These are phyloP conservation scores for Corythornis vintsioides DNA, from an alignment of 2,113 vertebrate genomes.

Conservation along the genomic window DNA sequence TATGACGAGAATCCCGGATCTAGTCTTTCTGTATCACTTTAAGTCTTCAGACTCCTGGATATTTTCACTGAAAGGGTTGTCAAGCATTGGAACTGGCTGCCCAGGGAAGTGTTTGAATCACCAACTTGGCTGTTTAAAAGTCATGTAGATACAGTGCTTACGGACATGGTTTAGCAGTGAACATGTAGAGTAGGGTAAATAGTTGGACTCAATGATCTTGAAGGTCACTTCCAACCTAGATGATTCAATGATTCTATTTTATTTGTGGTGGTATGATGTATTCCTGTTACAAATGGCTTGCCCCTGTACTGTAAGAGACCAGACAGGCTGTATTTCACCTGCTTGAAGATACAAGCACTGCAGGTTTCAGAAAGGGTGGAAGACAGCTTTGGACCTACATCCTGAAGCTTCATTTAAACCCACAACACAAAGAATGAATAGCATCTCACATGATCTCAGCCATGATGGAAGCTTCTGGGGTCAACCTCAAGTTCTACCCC, in stretches of 20 bases:
- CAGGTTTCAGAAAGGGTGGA: background rate
- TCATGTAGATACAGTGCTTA: too few species aligned
- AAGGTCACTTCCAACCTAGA: too few species aligned
- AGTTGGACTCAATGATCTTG: too few species aligned
- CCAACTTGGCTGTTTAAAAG: too few species aligned
- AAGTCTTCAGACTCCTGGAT: background rate
- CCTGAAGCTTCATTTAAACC: background rate
- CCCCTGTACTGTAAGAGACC: background rate
- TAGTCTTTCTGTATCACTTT: background rate
- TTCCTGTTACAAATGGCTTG: background rate
- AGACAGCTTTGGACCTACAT: background rate
- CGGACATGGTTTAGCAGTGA: too few species aligned
- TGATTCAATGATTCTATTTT: background rate
- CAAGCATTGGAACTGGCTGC: too few species aligned
- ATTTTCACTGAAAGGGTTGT: too few species aligned
- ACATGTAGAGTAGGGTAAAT: too few species aligned
- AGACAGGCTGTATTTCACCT: background rate
- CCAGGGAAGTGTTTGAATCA: too few species aligned
- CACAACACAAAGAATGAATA: background rate
- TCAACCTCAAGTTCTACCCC: background rate
- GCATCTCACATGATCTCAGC: accelerated
- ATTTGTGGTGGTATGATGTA: background rate
- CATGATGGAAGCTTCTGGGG: background rate
- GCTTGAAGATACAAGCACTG: background rate
- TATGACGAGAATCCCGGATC: background rate